These are phyloP conservation scores for Cyanoramphus novaezelandiae DNA, from an alignment of 2,113 vertebrate species.

Conservation along the genomic window DNA sequence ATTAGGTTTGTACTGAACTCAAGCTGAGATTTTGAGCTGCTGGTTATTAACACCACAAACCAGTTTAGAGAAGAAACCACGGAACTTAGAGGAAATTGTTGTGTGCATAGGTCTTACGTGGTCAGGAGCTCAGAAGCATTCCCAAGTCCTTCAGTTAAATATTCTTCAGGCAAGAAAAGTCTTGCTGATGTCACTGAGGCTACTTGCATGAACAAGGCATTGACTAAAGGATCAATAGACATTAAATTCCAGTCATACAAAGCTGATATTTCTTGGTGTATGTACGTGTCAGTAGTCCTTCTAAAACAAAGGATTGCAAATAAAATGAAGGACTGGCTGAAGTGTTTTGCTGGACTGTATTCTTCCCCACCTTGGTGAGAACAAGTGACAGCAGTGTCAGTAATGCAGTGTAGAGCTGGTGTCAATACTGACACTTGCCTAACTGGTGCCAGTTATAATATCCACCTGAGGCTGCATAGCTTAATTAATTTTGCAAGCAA, in stretches of 20 bases:
- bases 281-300: neutral
- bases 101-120: neutral
- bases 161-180: neutral
- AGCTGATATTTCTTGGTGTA: neutral
- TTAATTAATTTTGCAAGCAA: neutral
- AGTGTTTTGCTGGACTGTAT: neutral
- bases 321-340: neutral
- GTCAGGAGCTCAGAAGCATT: neutral
- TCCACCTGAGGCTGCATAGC: neutral
- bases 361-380: neutral
- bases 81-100: neutral
- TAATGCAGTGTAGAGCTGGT: neutral
- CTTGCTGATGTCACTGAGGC: neutral
- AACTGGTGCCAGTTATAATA: neutral
- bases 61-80: neutral
- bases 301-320: neutral
- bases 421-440: neutral
- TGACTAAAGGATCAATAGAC: neutral
- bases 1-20: neutral
- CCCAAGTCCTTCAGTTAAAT: neutral
- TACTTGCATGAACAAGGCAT: neutral
- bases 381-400: neutral
- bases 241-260: neutral
- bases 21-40: neutral
- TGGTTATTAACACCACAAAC: neutral